Percentiles rank a stretch among this genome's conserved stretches.
Evolutionary conservation across 2,113 vertebrate genomes (phyloP).

Genomic region (Macquaria australasica): DNA sequence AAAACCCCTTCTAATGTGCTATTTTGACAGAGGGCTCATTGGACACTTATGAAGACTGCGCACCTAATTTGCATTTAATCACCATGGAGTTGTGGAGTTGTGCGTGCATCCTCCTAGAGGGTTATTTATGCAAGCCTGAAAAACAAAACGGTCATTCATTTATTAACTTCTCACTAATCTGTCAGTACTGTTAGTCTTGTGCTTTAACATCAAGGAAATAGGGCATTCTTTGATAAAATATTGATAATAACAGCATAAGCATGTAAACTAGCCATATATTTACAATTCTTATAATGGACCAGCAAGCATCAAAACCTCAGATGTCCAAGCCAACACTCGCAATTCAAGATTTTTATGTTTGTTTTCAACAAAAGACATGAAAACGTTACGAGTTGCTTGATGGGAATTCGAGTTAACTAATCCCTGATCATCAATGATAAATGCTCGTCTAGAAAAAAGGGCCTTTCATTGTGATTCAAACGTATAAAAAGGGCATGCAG

Average conservation of each 20-base stretch:
- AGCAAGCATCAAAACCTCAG: neutral
- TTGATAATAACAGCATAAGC: slow-evolving; percentile 6
- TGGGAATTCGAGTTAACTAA: slow-evolving; percentile 20
- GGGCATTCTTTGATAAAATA: slow-evolving; percentile 29
- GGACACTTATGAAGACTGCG: slow-evolving; percentile 49
- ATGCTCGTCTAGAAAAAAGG: slow-evolving; percentile 10
- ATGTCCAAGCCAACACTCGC: neutral
- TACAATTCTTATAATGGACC: neutral
- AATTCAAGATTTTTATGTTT: neutral
- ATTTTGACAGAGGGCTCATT: slow-evolving; percentile 34
- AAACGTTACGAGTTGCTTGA: slow-evolving; percentile 16
- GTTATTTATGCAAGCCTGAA: slow-evolving; percentile 3
- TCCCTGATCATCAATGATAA: slow-evolving; percentile 43
- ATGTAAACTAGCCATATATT: neutral
- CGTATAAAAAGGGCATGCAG: neutral
- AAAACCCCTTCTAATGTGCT: slow-evolving; percentile 28
- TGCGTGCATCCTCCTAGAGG: neutral
- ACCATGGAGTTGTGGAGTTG: slow-evolving; percentile 2
- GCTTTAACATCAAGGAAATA: slow-evolving; percentile 10
- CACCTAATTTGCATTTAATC: slow-evolving; percentile 48
- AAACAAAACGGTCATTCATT: slow-evolving; percentile 26
- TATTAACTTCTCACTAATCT: neutral
- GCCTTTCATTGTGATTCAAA: slow-evolving; percentile 14
- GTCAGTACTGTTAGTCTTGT: neutral
- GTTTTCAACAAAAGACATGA: slow-evolving; percentile 18